phyloP scores from a whole-genome alignment of 2,113 vertebrate genomes.

The Mormoops blainvillei region DNA sequence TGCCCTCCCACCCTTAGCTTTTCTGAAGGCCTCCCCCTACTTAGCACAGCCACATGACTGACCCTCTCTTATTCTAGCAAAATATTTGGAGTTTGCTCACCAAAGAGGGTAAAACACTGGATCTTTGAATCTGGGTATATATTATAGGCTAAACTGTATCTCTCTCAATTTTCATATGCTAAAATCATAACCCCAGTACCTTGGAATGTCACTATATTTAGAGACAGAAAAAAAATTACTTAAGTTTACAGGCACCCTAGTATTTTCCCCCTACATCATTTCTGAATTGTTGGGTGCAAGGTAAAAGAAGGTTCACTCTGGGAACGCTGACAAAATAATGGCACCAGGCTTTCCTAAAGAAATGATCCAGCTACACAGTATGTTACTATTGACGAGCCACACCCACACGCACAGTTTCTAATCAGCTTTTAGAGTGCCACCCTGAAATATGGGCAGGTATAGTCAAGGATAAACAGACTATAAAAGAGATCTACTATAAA shows the following conservation, averaged over 20 bases:
- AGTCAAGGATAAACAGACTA: conserved; percentile 3
- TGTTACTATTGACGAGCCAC: not conserved
- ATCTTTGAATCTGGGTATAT: not conserved
- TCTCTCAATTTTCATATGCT: not conserved
- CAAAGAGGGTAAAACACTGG: not conserved
- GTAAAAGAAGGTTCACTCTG: not conserved
- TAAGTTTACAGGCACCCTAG: not conserved
- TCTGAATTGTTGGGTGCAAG: not conserved
- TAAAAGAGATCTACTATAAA: conserved; percentile 14
- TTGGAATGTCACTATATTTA: not conserved
- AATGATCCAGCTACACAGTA: not conserved
- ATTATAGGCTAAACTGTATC: not conserved
- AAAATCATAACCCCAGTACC: not conserved
- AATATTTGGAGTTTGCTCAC: not conserved
- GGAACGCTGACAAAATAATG: not conserved
- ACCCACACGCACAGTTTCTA: not conserved
- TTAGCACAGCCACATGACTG: not conserved
- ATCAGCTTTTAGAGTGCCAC: not conserved
- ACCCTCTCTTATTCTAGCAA: not conserved
- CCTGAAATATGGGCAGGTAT: not conserved
- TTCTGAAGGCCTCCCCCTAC: not conserved
- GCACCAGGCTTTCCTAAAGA: not conserved
- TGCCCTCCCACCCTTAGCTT: not conserved
- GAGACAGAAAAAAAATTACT: not conserved
- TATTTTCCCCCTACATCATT: not conserved